Percentiles rank a stretch among this genome's conserved stretches.
These are phyloP conservation scores for Hoplostethus atlanticus DNA, from an alignment of 2,797 vertebrate species.

Conservation along the genomic window DNA sequence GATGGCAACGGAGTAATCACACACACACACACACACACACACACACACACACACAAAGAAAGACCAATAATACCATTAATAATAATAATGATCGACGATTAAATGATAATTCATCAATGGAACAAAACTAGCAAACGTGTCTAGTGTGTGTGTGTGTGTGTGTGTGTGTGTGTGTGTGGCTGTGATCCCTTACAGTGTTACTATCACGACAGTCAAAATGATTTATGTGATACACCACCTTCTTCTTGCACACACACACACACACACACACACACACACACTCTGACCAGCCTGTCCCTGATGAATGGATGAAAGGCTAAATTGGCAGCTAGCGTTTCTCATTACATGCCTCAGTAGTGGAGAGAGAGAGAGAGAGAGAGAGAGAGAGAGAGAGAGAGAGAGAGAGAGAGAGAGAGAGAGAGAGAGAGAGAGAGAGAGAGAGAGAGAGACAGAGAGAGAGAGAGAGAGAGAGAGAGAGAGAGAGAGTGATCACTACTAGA, in stretches of 20 bases:
- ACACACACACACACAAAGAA: not conserved
- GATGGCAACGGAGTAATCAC: not conserved
- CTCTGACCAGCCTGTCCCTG: slow-evolving; percentile 10
- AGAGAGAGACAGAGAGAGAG: not conserved
- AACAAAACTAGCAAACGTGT: no score
- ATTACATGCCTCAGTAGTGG: slow-evolving; percentile 56
- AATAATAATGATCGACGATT: no score
- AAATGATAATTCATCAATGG: no score
- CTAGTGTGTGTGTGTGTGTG: not conserved
- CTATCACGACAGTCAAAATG: slow-evolving; percentile 50
- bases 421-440: not conserved
- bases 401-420: not conserved
- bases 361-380: slow-evolving; percentile 12
- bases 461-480: not conserved
- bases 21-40: not conserved
- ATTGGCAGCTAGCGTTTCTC: slow-evolving; percentile 50
- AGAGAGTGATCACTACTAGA: not conserved
- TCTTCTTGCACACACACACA: not conserved
- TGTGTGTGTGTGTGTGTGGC: not conserved
- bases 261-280: slow-evolving; percentile 19
- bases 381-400: no score
- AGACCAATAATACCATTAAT: no score
- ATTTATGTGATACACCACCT: slow-evolving; percentile 41
- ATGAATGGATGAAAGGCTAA: slow-evolving; percentile 44
- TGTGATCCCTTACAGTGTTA: slow-evolving; percentile 1